Conservation (phyloP, 2,113 vertebrate genomes). For the Pungitius pungitius region DNA sequence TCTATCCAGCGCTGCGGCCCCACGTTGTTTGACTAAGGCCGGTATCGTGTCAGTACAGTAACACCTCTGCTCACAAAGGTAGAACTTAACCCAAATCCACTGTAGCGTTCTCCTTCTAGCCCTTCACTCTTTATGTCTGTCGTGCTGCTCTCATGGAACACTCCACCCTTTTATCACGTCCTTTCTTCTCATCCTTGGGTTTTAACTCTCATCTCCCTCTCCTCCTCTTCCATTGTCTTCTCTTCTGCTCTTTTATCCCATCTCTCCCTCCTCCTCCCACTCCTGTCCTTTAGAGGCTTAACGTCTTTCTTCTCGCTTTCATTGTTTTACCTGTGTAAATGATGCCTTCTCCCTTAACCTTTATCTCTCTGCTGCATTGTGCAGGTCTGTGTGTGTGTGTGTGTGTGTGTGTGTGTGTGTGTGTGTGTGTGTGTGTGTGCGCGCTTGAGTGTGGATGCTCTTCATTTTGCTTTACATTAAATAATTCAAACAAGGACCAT, state of each 20-base stretch:
- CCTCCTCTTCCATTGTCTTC: slow-evolving; percentile 4
- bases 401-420: slow-evolving; percentile 25
- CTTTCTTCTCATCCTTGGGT: slow-evolving; percentile 44
- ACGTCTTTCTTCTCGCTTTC: slow-evolving; percentile 44
- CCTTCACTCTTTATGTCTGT: slow-evolving; percentile 49
- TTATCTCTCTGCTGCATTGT: slow-evolving; percentile 53
- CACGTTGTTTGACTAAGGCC: slow-evolving; percentile 40
- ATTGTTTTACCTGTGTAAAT: slow-evolving; percentile 62
- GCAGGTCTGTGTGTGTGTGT: not conserved
- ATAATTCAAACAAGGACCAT: not conserved
- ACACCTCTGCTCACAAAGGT: slow-evolving; percentile 50
- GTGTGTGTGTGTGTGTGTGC: slow-evolving; percentile 38
- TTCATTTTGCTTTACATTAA: too few species aligned
- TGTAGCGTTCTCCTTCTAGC: slow-evolving; percentile 39
- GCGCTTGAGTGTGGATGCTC: slow-evolving; percentile 39
- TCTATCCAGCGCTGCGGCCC: slow-evolving; percentile 11
- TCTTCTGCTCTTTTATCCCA: too few species aligned
- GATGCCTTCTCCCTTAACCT: slow-evolving; percentile 42
- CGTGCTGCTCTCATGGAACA: slow-evolving; percentile 50
- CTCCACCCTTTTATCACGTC: slow-evolving; percentile 45
- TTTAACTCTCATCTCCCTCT: slow-evolving; percentile 35
- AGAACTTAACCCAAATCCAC: slow-evolving; percentile 65
- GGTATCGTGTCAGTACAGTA: slow-evolving; percentile 38
- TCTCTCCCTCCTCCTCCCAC: not conserved
- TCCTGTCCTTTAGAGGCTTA: slow-evolving; percentile 38